A percentile compares a stretch with the other conserved stretches of the same genome.
phyloP scores from a whole-genome alignment of 2,888 invertebrate species.

The Rhamnusium bicolor region DNA sequence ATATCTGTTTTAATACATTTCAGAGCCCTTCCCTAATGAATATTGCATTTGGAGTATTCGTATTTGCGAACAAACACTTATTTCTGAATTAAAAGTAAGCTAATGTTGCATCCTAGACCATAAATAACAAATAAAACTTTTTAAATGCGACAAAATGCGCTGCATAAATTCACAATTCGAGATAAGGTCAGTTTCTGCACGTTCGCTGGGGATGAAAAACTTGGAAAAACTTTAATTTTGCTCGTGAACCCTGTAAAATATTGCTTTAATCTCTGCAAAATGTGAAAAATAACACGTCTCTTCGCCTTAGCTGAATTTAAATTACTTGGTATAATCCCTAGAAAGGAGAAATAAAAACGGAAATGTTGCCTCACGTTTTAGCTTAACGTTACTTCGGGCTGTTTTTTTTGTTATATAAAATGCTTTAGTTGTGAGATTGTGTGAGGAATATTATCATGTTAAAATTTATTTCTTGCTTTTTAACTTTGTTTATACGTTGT shows the following conservation, averaged over 20 bases:
- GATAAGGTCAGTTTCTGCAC: constrained; percentile 70
- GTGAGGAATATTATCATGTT: constrained; percentile 42
- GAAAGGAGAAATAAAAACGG: constrained; percentile 65
- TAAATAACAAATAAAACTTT: constrained; percentile 65
- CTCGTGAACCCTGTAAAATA: constrained; percentile 68
- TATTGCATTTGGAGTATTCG: constrained; percentile 44
- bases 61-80: constrained; percentile 53
- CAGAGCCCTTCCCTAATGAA: constrained; percentile 45
- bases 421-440: constrained; percentile 35
- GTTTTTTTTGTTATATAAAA: constrained; percentile 35
- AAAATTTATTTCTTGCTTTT: constrained; percentile 40
- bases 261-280: constrained; percentile 71
- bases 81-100: constrained; percentile 56
- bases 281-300: constrained; percentile 63
- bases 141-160: constrained; percentile 66
- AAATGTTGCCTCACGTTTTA: constrained; percentile 47
- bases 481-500: constrained; percentile 14
- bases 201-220: constrained; percentile 62
- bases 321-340: constrained; percentile 68
- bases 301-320: constrained; percentile 71
- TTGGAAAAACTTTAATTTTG: constrained; percentile 70
- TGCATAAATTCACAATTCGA: constrained; percentile 62
- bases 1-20: constrained; percentile 42
- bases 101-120: constrained; percentile 55
- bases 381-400: constrained; percentile 29